A percentile compares a stretch with the other conserved stretches of the same genome.
Evolutionary conservation across 2,888 invertebrate species (phyloP).

Genomic region (Eupeodes luniger): DNA sequence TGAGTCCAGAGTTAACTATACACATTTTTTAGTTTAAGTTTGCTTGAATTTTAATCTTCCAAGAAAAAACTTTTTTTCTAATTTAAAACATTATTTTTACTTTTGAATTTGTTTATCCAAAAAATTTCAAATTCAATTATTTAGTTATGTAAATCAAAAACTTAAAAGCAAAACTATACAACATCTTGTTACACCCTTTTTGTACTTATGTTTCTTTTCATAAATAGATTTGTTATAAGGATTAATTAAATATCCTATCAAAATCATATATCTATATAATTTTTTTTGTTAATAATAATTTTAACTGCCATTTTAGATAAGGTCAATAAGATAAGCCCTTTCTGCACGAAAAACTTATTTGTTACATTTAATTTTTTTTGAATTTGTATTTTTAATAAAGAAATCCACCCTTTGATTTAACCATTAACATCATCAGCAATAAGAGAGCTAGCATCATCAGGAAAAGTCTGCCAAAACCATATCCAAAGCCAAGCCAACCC

Average conservation of each 20-base stretch:
- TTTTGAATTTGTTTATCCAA: too few relatives aligned
- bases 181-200: background rate
- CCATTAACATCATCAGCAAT: slow-evolving; percentile 3
- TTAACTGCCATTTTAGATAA: slow-evolving; percentile 10
- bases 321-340: slow-evolving; percentile 1
- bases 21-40: too few relatives aligned
- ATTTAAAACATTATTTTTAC: too few relatives aligned
- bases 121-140: background rate
- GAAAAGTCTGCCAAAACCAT: too few relatives aligned
- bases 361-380: slow-evolving; percentile 4
- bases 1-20: too few relatives aligned
- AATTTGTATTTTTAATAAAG: background rate
- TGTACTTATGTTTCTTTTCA: background rate
- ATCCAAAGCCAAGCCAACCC: background rate
- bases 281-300: background rate
- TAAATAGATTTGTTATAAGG: slow-evolving; percentile 13
- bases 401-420: slow-evolving; percentile 14
- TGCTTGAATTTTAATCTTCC: too few relatives aligned
- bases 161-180: background rate
- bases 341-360: slow-evolving; percentile 19
- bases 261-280: slow-evolving; percentile 22
- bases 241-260: slow-evolving; percentile 32
- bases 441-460: background rate
- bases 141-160: background rate
- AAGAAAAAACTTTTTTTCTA: too few relatives aligned